Base-by-base conservation (phyloP, 2,888 invertebrate species). In the Eupithecia exiguata region DNA sequence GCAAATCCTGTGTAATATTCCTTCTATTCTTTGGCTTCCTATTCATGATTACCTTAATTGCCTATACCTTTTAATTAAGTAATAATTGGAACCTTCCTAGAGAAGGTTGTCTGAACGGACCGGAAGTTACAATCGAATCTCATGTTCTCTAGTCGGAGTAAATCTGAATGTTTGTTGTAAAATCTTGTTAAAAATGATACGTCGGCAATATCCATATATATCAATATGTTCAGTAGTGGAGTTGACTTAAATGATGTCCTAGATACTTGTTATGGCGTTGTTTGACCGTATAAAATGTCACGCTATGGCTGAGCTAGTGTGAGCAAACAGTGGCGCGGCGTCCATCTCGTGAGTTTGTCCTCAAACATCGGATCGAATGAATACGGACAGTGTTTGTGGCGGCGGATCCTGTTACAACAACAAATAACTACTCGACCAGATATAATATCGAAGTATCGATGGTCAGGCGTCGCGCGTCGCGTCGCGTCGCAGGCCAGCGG, bases 361-460 rank as follows among this genome's bases (percentile, higher is more conserved):
- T 88, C 90, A 94, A 93, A 94, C 91, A 94, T 73, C 80, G 87
- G 86, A 87, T 88, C 90, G 87, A 92, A 94, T 94, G 93, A 94
- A 94, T 94, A 93, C 85, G 87, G 90, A 90, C 90, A 91, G 84
- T 89, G 92, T 93, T 92, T 92, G 89, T 88, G 81, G 79, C 83
- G 81, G 82, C 86, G 84, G 89, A 89, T 94, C 91, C 88, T 88
- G 89, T 94, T 94, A 91, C 94, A 84, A 89, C 86, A 91, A 92
- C 92, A 91, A 91, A 92, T 91, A 75, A 90, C 86, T 79, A 83
- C 75, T 79, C 77, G 67, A 58, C 21, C 75, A 80, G 82, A 83
- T 86, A 73, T 70, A 74, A 66, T 61, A 67, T 66, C 72, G 46
- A 49, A 63, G 69, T 72, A 78, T 74, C 78, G 76, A 78, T 78